Conservation (phyloP, 2,888 invertebrate genomes). For the Allolobophora icterica region DNA sequence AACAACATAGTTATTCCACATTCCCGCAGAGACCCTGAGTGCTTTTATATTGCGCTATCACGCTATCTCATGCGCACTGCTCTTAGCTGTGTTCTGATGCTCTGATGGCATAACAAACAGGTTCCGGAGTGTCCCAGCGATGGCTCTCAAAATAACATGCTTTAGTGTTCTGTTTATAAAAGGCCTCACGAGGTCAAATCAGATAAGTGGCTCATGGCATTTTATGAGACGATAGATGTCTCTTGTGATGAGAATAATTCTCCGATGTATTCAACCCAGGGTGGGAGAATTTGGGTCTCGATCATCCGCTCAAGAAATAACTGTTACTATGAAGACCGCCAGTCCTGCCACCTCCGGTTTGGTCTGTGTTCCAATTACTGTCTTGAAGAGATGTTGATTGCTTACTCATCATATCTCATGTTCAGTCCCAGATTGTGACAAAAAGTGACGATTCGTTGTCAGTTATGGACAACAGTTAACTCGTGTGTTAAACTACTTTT, state of each 20-base stretch:
- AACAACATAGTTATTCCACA: neutral
- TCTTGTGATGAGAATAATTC: no score
- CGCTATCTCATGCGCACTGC: neutral
- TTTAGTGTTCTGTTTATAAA: neutral
- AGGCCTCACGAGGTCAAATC: neutral
- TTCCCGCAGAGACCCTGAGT: neutral
- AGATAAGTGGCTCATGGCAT: neutral
- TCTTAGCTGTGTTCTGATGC: neutral
- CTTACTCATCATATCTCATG: no score
- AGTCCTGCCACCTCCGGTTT: neutral
- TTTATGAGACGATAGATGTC: neutral
- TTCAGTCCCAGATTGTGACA: no score
- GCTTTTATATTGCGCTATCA: neutral
- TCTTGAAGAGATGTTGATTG: no score
- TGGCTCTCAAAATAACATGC: neutral
- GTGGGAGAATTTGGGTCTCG: neutral
- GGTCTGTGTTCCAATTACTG: neutral
- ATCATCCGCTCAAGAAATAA: neutral
- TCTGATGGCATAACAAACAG: conserved; percentile 11
- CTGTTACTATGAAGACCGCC: neutral
- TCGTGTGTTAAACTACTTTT: no score
- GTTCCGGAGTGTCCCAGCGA: neutral
- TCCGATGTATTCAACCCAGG: neutral
- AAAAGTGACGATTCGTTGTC: no score
- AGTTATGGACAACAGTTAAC: no score